Base-by-base conservation (phyloP, 2,888 invertebrate genomes). In the Ommatoiulus sabulosus region DNA sequence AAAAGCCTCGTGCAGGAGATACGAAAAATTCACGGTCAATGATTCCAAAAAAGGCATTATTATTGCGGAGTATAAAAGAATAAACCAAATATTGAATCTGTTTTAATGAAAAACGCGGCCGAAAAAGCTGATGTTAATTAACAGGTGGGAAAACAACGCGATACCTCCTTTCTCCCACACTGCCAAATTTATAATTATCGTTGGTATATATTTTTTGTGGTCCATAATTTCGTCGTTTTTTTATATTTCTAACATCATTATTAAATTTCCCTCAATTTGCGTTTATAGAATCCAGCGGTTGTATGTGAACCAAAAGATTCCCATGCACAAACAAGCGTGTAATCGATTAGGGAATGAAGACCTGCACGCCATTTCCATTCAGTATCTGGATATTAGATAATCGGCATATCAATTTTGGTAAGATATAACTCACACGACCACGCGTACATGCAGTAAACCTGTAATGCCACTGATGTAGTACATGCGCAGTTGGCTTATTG, bases 201-300 rank as follows among this genome's bases (percentile, higher is more conserved):
- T 3, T 24, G 10, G 72, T 35, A 35, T 35, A 35, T 35, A 35
- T 24, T 72, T 72, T 63, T 72, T 72, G 24, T 3, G 10, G 24
- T 10, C 20, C 72, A 72, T 72, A 72, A 72, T 72, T 72, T 72
- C 72, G 24, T 7, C 8, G 72, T 72, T 72, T 72, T 72, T 48
- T 72, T 72, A 72, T 72, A 72, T 72, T 72, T 72, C 72, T 72
- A 72, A 72, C 72, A 72, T 72, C 72, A 72, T 72, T 72, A 72
- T 72, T 72, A 72, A 72, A 72, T 72, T 72, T 72, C 72, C 24
- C 72, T 72, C 72, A 72, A 72, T 72, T 72, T 72, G 72, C 24
- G 72, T 72, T 72, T 72, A 72, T 72, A 24, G 72, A 72, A 72
- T 72, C n/a, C 72, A 35, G 72, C 12, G 72, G 72, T 72, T 72